phyloP scores from a whole-genome alignment of 1,140 invertebrate species.

The Bombus cullumanus region DNA sequence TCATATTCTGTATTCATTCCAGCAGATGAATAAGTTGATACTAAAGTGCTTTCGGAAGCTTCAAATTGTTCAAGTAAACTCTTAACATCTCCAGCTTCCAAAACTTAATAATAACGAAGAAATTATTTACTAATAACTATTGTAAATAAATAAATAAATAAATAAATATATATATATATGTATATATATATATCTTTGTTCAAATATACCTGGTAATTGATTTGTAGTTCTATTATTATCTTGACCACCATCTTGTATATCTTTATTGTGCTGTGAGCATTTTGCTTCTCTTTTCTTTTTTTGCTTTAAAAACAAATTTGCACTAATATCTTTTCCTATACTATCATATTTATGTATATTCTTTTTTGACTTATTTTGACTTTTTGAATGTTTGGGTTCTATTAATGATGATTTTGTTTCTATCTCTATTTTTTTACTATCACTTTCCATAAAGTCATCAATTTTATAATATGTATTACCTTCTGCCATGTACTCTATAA shows the following conservation, averaged over 20 bases:
- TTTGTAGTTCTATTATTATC: constrained; percentile 69
- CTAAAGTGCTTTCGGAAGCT: constrained; percentile 74
- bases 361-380: constrained; percentile 16
- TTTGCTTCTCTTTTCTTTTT: constrained; percentile 42
- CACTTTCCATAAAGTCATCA: neutral
- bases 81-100: constrained; percentile 83
- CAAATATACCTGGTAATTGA: constrained; percentile 64
- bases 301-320: constrained; percentile 25
- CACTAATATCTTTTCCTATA: constrained; percentile 23
- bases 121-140: constrained; percentile 21
- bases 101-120: constrained; percentile 67
- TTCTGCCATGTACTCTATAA: neutral
- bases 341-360: constrained; percentile 21
- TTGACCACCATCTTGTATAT: constrained; percentile 56
- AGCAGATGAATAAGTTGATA: neutral
- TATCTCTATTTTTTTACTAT: neutral
- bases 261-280: neutral
- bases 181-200: neutral
- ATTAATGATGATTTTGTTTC: neutral
- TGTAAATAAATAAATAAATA: constrained; percentile 6
- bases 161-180: neutral
- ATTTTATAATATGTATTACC: neutral
- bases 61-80: constrained; percentile 85
- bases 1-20: constrained; percentile 7
- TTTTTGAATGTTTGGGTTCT: neutral